A percentile compares a stretch with the other conserved stretches of the same genome.
Evolutionary conservation across 2,888 invertebrate species (phyloP).

Genomic region (Caenorhabditis drosophilae): DNA sequence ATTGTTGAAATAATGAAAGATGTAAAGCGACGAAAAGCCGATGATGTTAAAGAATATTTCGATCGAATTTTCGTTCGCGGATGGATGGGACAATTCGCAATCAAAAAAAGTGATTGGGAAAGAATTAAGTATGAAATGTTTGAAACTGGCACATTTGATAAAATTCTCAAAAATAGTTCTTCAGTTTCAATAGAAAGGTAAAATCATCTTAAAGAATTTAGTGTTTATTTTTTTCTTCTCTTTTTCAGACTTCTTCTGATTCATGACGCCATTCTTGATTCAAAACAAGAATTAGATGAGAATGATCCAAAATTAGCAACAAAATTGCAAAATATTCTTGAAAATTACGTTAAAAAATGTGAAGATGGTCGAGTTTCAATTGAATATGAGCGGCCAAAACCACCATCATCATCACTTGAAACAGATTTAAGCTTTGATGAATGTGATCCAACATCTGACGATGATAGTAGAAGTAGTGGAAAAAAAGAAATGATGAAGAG

Average conservation of each 20-base stretch:
- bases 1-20: slow-evolving; percentile 23
- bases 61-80: slow-evolving; percentile 52
- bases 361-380: slow-evolving; percentile 17
- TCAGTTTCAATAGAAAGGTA: slow-evolving; percentile 17
- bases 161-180: slow-evolving; percentile 12
- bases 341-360: slow-evolving; percentile 23
- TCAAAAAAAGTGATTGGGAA: slow-evolving; percentile 38
- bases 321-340: slow-evolving; percentile 23
- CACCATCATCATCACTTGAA: slow-evolving; percentile 11
- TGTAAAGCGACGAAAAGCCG: slow-evolving; percentile 3
- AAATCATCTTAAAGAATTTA: neutral
- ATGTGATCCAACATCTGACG: slow-evolving; percentile 12
- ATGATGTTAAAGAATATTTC: slow-evolving; percentile 44
- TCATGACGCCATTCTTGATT: slow-evolving; percentile 24
- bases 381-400: slow-evolving; percentile 19
- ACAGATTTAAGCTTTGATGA: slow-evolving; percentile 19
- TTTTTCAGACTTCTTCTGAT: slow-evolving; percentile 24
- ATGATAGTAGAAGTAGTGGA: too few species aligned
- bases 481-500: too few species aligned
- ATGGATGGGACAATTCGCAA: slow-evolving; percentile 52
- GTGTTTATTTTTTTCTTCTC: neutral
- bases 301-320: slow-evolving; percentile 15
- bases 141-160: slow-evolving; percentile 23
- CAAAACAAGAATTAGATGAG: slow-evolving; percentile 8
- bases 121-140: slow-evolving; percentile 25